These are phyloP conservation scores for Bombus waltoni DNA, from an alignment of 1,140 invertebrate genomes.

Conservation along the genomic window DNA sequence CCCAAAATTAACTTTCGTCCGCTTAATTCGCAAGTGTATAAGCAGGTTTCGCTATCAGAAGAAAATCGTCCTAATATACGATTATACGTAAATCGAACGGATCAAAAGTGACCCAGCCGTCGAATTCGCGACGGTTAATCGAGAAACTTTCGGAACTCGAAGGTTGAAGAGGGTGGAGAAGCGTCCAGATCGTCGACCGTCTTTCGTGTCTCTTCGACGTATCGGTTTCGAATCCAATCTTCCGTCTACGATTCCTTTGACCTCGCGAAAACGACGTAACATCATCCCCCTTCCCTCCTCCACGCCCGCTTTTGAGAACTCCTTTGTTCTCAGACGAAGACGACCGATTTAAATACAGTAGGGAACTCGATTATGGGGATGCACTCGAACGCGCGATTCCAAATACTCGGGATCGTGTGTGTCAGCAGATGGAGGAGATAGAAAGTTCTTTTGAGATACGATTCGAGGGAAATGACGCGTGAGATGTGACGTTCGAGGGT, in stretches of 20 bases:
- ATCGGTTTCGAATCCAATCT: conserved; percentile 49
- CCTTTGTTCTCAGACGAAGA: background rate
- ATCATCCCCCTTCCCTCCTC: no score
- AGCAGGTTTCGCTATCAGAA: no score
- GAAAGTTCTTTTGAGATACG: background rate
- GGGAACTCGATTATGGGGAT: conserved; percentile 8
- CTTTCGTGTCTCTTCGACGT: conserved; percentile 27
- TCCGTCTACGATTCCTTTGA: conserved; percentile 15
- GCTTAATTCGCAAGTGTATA: no score
- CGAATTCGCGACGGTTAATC: background rate
- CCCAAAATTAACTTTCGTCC: no score
- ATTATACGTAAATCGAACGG: background rate
- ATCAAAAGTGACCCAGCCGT: background rate
- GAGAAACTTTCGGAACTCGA: background rate
- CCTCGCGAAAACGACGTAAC: conserved; percentile 15
- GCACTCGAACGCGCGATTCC: background rate
- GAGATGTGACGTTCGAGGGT: background rate
- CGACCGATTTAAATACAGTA: conserved; percentile 35
- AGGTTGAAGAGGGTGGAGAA: no score
- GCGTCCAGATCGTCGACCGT: background rate
- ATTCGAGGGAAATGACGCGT: conserved; percentile 3
- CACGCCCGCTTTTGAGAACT: background rate
- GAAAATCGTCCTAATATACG: no score
- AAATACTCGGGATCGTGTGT: background rate
- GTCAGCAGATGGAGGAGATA: background rate